Base-by-base conservation (phyloP, 2,797 vertebrate species). In the Anableps anableps region DNA sequence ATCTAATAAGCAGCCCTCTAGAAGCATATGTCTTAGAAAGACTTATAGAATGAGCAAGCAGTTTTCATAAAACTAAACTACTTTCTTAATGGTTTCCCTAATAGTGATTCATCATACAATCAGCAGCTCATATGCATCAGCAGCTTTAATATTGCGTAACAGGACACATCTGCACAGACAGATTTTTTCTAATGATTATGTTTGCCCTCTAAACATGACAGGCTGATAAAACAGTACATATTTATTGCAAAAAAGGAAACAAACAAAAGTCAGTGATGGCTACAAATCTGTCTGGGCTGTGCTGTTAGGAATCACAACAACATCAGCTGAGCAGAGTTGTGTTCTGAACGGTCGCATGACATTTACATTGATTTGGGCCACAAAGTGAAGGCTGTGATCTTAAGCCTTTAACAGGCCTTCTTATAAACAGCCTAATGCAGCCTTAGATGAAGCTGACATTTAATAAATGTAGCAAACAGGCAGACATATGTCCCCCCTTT, bases 361-460 rank as follows among this genome's bases (percentile, higher is more conserved):
- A 82, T 78, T 79, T 50, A 78, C 31, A 55, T 72, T 72, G 82
- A 85, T 79, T 62, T 43, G 64, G 75, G 78, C 48, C 45, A 80
- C 43, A 55, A 78, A 72, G 45, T 64, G 76, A 80, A 79, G 74
- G 60, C 36, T 79, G 81, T 85, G 79, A 85, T 81, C 68, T 92
- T 87, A 71, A 84, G 82, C 79, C 81, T 89, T 81, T 82, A n/a
- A n/a, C n/a, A n/a, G 23, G 60, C 86, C 55, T 82, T 62, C 60
- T 82, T 73, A 80, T 85, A 81, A 88, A 86, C 84, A 80, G 72
- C 83, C 68, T 78, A 75, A 64, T 83, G 85, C 85, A 83, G 36
- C 87, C 88, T 58, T 88, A 60, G 88, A 92, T 89, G 78, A 80
- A 85, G 83, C 45, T 91, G 92, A 92, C 88, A 93, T 92, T 91